phyloP scores from a whole-genome alignment of 2,113 vertebrate genomes.

The Calypte anna region DNA sequence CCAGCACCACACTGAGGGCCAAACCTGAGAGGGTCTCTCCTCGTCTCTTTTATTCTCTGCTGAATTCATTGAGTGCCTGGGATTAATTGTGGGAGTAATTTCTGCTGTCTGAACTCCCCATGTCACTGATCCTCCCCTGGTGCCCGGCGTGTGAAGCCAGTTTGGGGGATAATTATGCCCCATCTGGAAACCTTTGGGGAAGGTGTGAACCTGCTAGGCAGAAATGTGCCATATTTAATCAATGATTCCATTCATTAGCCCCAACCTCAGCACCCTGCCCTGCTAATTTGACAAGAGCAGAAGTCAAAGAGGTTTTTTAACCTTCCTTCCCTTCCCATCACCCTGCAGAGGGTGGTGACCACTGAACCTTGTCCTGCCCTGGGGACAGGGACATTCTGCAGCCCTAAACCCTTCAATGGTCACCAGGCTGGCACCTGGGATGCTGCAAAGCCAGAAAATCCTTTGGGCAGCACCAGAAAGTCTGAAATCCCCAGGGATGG shows the following conservation, averaged over 20 bases:
- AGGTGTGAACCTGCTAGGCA: conserved; percentile 46
- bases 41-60: background rate
- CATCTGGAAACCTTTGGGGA: conserved; percentile 60
- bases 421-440: background rate
- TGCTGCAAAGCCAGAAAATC: background rate
- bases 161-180: conserved; percentile 24
- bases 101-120: background rate
- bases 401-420: fast-evolving
- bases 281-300: conserved; percentile 4
- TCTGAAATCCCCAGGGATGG: fast-evolving
- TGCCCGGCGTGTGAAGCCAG: background rate
- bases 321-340: background rate
- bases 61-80: background rate
- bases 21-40: background rate
- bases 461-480: background rate
- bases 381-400: background rate
- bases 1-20: background rate
- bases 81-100: conserved; percentile 40
- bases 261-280: background rate
- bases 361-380: background rate
- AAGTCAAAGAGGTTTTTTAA: background rate
- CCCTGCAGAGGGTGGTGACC: background rate
- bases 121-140: background rate
- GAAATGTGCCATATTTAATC: conserved; percentile 54
- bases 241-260: conserved; percentile 59